Base-by-base conservation (phyloP, 2,888 invertebrate species). In the Nephrotoma guestfalica region DNA sequence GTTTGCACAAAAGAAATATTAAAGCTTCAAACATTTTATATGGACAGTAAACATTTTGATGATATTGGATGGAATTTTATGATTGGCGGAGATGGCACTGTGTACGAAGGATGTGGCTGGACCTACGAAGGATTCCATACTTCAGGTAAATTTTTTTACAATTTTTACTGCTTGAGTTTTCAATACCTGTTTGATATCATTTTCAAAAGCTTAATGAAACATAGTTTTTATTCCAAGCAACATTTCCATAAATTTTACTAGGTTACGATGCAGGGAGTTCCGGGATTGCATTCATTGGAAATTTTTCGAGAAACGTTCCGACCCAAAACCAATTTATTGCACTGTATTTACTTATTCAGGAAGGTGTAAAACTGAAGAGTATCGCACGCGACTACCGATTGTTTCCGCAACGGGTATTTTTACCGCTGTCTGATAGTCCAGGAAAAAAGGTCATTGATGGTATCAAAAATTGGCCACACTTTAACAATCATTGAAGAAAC, bases 41-140 rank as follows among this genome's bases (percentile, higher is more conserved):
- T 96, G 87, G 94, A 94, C 86, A 90, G 91, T 43, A 89, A 89
- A 15, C 89, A 91, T 0, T 95, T 94, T 93, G 92, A 91, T 87
- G 96, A 96, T 89, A 95, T 96, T 40, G 94, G 92, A 0, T 96
- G 96, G 90, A 96, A 95, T 90, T 97, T 96, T 89, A 89, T 96
- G 9, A 93, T 96, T 0, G 96, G 96, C 0, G 95, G 95, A 5
- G 96, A 96, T 89, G 96, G 96, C 0, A 92, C 93, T 0, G 94
- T 94, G 0, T 96, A 96, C 89, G 93, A 93, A 88, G 96, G 95
- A 4, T 93, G 96, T 30, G 95, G 94, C 0, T 95, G 96, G 95
- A 93, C 93, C 87, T 90, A 91, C 86, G 92, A 94, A 85, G 96
- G 96, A 0, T 94, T 96, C 0, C 95, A 96, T 89, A 94, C 95